Conservation (phyloP, 2,113 vertebrate genomes). For the Archocentrus centrarchus region DNA sequence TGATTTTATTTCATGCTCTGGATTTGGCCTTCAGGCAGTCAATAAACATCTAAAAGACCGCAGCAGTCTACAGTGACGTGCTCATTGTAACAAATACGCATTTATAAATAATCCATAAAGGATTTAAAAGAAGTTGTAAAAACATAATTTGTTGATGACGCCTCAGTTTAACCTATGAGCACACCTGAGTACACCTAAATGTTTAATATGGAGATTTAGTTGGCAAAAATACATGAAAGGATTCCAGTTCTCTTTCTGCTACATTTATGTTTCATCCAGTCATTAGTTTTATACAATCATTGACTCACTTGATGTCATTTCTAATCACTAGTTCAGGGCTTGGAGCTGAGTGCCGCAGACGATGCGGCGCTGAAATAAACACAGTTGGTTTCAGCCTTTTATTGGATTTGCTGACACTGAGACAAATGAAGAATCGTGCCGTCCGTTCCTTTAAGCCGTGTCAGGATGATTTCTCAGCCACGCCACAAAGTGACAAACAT, state of each 20-base stretch:
- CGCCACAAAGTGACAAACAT: background rate
- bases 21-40: background rate
- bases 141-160: background rate
- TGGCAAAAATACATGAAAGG: background rate
- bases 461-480: background rate
- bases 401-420: background rate
- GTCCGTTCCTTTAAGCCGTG: background rate
- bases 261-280: background rate
- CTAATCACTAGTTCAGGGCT: background rate
- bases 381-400: background rate
- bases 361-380: background rate
- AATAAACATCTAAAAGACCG: background rate
- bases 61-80: background rate
- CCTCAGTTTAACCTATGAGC: background rate
- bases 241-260: background rate
- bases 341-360: background rate
- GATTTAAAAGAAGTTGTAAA: background rate
- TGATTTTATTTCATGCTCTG: background rate
- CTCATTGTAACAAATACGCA: background rate
- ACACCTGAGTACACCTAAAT: background rate
- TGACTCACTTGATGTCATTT: constrained; percentile 4
- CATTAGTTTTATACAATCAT: background rate
- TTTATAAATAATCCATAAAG: background rate
- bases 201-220: background rate
- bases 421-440: background rate